phyloP scores from a whole-genome alignment of 2,113 vertebrate genomes.

The Micronycteris hirsuta region DNA sequence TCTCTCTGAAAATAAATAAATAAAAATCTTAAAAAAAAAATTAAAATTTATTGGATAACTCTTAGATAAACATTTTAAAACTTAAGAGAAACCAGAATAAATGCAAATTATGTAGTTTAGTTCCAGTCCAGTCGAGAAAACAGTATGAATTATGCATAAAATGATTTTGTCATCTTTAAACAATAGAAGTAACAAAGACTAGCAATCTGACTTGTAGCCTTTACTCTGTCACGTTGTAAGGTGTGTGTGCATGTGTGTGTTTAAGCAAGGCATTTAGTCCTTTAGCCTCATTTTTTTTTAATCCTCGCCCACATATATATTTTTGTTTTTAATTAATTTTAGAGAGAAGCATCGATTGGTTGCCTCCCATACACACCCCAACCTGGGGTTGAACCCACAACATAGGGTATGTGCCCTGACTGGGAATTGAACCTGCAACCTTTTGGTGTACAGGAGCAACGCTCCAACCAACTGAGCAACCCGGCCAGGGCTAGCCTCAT shows the following conservation, averaged over 20 bases:
- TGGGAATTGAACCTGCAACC: no score
- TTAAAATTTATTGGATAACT: not conserved
- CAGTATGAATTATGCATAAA: not conserved
- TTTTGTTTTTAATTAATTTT: no score
- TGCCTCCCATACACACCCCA: no score
- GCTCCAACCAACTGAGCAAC: no score
- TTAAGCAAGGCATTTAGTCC: not conserved
- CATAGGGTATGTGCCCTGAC: no score
- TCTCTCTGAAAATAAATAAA: no score
- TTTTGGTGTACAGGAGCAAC: no score
- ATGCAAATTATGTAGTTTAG: not conserved
- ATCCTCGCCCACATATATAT: no score
- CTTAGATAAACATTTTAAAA: not conserved
- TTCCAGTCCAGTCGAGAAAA: not conserved
- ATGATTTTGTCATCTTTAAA: not conserved
- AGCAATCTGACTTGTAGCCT: not conserved
- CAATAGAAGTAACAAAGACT: not conserved
- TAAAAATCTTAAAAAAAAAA: no score
- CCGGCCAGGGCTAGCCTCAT: not conserved
- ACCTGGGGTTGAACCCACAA: no score
- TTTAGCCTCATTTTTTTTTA: not conserved
- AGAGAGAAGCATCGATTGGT: no score
- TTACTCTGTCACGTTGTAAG: not conserved
- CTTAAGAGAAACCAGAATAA: slow-evolving; percentile 13
- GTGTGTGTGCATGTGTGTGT: not conserved